Base-by-base conservation (phyloP, 1,140 invertebrate species). In the Drosophila lini region DNA sequence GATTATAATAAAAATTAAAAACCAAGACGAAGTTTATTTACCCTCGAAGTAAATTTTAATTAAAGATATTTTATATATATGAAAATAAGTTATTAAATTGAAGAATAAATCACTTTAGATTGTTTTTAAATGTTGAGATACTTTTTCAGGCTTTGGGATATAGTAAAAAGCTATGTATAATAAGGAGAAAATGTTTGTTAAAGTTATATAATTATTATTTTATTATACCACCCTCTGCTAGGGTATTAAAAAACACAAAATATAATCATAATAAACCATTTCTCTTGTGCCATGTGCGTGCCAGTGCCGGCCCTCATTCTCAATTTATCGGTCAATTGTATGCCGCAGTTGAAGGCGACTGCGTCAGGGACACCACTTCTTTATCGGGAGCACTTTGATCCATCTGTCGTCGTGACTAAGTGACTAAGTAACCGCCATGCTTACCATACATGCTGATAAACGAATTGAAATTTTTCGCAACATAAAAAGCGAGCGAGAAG, bases 291-390 rank as follows among this genome's bases (percentile, higher is more conserved):
- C 68, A 63, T 41, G 31, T 62, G 57, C 71, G 47, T 73, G 69
- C n/a, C 25, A n/a, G 25, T 48, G 40, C 22, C 22, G 69, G 45
- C 59, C 74, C 74, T 76, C 74, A 76, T 60, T 76, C 65, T 76
- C 74, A 78, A 78, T 78, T 78, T 78, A 77, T 78, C 74, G 74
- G 74, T 78, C 74, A 78, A 77, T 69, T 78, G 74, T 58, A 40
- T 31, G 64, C 34, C 59, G 64, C 11, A 77, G 74, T 78, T 78
- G 74, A 78, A 78, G 74, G 74, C 74, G 38, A 69, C 48, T 69
- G 74, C 62, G 48, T 76, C 71, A 76, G 71, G 74, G 73, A 65
- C 74, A 76, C 44, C 74, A 48, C 44, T 76, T 65, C 74, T 76
- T 76, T 76, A 76, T 76, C 74, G 59, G 73, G 73, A 64, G 61